phyloP scores from a whole-genome alignment of 2,888 invertebrate species.

The Melinaea marsaeus region DNA sequence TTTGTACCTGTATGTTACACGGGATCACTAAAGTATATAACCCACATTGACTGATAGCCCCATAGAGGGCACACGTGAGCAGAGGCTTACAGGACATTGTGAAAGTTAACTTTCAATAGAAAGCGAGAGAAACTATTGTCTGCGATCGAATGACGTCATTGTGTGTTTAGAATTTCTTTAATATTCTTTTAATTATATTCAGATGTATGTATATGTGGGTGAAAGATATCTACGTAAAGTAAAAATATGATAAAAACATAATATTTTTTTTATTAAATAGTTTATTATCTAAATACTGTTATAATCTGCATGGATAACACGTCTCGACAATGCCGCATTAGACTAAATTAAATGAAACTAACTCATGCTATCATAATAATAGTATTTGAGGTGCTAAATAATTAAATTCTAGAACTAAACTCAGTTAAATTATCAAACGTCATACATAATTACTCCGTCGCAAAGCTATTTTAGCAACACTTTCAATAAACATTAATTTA shows the following conservation, averaged over 20 bases:
- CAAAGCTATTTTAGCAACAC: no score
- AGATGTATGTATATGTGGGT: no score
- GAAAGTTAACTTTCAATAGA: conserved; percentile 7
- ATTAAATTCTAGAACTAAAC: no score
- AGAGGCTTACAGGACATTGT: neutral
- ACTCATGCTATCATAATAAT: neutral
- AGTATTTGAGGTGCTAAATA: neutral
- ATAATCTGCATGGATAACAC: neutral
- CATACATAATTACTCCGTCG: no score
- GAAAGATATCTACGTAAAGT: no score
- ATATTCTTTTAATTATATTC: neutral
- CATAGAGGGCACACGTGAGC: neutral
- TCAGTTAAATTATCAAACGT: no score
- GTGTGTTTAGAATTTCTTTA: neutral
- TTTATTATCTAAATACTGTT: neutral
- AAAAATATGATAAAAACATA: no score
- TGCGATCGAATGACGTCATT: conserved; percentile 1
- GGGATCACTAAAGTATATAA: no score
- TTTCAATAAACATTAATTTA: no score
- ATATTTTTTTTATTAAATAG: no score
- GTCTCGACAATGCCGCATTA: neutral
- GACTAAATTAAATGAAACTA: neutral
- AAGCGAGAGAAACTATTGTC: conserved; percentile 7
- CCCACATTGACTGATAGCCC: no score
- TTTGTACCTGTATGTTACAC: no score